These are phyloP conservation scores for Eulacestoma nigropectus DNA, from an alignment of 2,113 vertebrate species.

Conservation along the genomic window DNA sequence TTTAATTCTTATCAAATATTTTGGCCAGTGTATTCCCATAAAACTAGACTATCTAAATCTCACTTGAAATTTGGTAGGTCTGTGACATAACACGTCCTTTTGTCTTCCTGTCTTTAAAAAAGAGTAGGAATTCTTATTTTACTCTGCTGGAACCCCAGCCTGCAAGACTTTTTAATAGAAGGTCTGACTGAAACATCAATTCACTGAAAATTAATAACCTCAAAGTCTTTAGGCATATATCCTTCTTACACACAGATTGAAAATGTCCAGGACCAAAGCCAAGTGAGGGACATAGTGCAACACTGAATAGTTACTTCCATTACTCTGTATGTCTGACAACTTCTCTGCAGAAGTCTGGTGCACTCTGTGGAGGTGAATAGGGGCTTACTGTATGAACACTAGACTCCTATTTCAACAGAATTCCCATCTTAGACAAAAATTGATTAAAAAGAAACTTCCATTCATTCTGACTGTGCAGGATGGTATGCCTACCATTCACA, in stretches of 20 bases:
- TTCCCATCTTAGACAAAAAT: neutral
- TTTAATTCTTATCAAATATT: slow-evolving; percentile 17
- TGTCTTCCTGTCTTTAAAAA: neutral
- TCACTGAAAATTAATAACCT: neutral
- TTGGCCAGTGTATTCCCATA: neutral
- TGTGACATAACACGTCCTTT: neutral
- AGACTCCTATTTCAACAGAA: neutral
- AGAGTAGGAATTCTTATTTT: neutral
- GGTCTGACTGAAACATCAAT: neutral
- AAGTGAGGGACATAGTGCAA: neutral
- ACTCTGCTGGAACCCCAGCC: neutral
- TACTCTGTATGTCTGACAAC: neutral
- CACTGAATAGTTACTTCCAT: neutral
- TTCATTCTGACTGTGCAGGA: neutral
- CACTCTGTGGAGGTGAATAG: neutral
- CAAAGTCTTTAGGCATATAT: neutral
- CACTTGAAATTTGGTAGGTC: neutral
- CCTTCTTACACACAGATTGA: neutral
- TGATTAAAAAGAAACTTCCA: neutral
- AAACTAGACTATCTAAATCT: neutral
- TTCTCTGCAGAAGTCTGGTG: neutral
- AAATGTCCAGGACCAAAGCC: neutral
- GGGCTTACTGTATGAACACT: neutral
- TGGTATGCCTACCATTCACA: neutral
- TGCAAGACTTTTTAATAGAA: neutral